Evolutionary conservation across 2,797 vertebrate genomes (phyloP).

Genomic region (Lutjanus argentimaculatus): DNA sequence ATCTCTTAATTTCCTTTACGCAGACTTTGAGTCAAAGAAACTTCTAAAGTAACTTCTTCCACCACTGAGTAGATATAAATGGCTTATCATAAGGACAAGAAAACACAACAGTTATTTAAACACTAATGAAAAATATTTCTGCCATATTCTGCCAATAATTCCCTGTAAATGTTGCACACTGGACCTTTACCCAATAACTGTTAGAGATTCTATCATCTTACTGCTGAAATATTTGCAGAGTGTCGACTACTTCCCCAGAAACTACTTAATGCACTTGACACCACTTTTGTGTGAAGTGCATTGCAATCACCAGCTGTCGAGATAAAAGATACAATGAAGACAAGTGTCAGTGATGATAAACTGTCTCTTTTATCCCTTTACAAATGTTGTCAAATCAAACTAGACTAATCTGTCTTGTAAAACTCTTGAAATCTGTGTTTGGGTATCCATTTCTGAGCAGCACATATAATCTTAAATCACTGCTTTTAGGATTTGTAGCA

Average conservation of each 20-base stretch:
- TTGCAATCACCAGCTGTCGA: background rate
- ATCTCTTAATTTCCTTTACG: too few species aligned
- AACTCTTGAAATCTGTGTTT: background rate
- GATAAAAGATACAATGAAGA: background rate
- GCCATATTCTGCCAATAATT: too few species aligned
- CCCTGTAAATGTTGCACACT: too few species aligned
- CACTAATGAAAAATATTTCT: too few species aligned
- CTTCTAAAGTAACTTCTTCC: too few species aligned
- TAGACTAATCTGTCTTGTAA: background rate
- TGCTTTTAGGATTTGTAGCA: background rate
- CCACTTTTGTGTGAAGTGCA: background rate
- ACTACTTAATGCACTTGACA: conserved; percentile 8
- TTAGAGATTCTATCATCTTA: background rate
- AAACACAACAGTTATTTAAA: too few species aligned
- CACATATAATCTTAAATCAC: background rate
- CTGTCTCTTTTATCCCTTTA: background rate
- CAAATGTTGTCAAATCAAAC: background rate
- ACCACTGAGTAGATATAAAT: too few species aligned
- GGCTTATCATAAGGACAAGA: too few species aligned
- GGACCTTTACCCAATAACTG: background rate
- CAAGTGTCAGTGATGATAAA: background rate
- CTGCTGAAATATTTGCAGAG: background rate
- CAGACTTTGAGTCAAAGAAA: too few species aligned
- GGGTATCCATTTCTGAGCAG: background rate
- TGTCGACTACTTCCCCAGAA: background rate